Evolutionary conservation across 2,888 invertebrate genomes (phyloP).

Genomic region (Carpatolechia fugitivella): DNA sequence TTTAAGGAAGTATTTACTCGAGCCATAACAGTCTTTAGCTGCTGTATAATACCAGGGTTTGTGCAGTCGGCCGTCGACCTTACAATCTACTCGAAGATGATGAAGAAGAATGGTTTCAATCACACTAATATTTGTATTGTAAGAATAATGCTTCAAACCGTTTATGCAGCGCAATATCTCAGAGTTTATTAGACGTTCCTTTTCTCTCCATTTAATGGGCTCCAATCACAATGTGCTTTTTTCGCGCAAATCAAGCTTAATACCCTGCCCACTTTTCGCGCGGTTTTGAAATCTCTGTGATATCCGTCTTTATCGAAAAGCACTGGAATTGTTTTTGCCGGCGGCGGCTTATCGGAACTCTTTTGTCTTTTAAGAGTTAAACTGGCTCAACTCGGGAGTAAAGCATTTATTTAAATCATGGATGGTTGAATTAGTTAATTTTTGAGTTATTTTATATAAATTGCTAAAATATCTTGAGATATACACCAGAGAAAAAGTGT

Average conservation of each 20-base stretch:
- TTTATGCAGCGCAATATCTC: background rate
- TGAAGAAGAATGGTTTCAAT: no score
- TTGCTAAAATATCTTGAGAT: no score
- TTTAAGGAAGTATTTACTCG: no score
- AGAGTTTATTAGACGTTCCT: background rate
- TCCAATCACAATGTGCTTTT: constrained; percentile 3
- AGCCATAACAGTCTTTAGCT: no score
- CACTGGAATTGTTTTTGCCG: constrained; percentile 46
- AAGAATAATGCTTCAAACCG: no score
- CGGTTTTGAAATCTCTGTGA: constrained; percentile 34
- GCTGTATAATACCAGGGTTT: no score
- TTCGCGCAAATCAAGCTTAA: constrained; percentile 38
- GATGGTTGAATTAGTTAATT: background rate
- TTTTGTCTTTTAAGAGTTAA: constrained; percentile 21
- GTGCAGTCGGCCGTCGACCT: no score
- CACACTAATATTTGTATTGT: no score
- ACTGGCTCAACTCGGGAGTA: background rate
- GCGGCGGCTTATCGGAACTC: constrained; percentile 43
- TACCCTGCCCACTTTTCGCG: constrained; percentile 33
- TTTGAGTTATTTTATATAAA: no score
- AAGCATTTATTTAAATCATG: no score
- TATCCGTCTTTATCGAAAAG: constrained; percentile 38
- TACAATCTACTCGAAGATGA: no score
- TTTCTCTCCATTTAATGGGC: background rate
- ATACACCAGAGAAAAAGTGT: no score